phyloP scores from a whole-genome alignment of 2,113 vertebrate genomes.

The Xerus inauris region DNA sequence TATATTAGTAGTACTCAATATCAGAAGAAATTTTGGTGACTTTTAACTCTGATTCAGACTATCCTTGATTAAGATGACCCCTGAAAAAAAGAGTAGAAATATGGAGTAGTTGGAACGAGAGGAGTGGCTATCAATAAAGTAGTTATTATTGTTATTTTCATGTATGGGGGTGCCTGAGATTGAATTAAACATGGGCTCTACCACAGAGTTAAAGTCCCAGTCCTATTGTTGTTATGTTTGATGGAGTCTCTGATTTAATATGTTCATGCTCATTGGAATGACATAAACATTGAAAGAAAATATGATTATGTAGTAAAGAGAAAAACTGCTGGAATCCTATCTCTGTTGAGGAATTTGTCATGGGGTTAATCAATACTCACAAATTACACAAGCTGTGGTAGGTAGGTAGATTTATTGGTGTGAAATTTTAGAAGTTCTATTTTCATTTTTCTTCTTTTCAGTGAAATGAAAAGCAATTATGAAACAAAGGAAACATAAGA shows the following conservation, averaged over 20 bases:
- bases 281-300: not conserved
- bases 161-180: not conserved
- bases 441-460: not conserved
- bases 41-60: not conserved
- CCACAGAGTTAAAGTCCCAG: not conserved
- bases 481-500: not conserved
- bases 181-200: rapidly evolving
- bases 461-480: not conserved
- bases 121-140: not conserved
- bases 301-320: not conserved
- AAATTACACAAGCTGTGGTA: not conserved
- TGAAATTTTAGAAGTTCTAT: not conserved
- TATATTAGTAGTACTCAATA: not conserved
- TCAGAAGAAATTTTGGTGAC: not conserved
- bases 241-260: not conserved
- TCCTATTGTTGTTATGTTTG: not conserved
- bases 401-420: not conserved
- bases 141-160: not conserved
- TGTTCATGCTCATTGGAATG: not conserved
- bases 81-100: not conserved
- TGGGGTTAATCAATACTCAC: not conserved
- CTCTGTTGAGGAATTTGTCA: not conserved
- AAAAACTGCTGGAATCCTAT: not conserved
- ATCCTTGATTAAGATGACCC: not conserved
- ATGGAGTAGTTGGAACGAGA: not conserved